Conservation (phyloP, 2,888 invertebrate genomes). For the Thymelicus sylvestris region DNA sequence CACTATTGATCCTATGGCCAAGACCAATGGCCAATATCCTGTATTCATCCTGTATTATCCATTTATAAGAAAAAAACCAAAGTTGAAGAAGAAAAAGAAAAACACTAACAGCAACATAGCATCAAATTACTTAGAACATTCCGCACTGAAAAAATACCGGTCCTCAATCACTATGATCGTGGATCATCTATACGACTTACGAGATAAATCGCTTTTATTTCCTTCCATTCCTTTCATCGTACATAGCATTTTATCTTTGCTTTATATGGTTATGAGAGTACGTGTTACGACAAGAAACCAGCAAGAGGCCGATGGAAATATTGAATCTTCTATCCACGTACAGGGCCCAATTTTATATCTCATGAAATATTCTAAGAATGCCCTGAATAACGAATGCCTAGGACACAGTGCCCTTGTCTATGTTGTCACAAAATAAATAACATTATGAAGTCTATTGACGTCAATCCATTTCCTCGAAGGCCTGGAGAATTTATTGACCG, state of each 20-base stretch:
- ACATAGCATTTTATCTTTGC: slow-evolving; percentile 28
- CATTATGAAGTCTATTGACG: not conserved
- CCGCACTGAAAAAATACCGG: not conserved
- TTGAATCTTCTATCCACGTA: slow-evolving; percentile 30
- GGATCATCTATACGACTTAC: slow-evolving; percentile 21
- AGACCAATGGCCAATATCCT: not conserved
- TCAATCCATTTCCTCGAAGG: no score
- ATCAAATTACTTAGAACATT: slow-evolving; percentile 9
- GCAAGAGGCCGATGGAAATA: slow-evolving; percentile 19
- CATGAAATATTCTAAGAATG: slow-evolving; percentile 21
- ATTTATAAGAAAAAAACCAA: not conserved
- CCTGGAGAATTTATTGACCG: no score
- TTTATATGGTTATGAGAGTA: slow-evolving; percentile 34
- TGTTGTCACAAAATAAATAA: not conserved
- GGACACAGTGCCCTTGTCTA: not conserved
- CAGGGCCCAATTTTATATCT: slow-evolving; percentile 21
- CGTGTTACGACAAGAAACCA: slow-evolving; percentile 28
- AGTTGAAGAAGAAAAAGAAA: no score
- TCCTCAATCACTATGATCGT: slow-evolving; percentile 17
- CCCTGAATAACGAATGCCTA: slow-evolving; percentile 1
- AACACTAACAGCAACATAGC: not conserved
- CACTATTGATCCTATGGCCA: not conserved
- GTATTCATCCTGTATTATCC: no score
- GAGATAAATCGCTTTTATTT: slow-evolving; percentile 28
- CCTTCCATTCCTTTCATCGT: slow-evolving; percentile 24